Evolutionary conservation across 2,888 invertebrate genomes (phyloP).

Genomic region (Drosophila acutilabella): DNA sequence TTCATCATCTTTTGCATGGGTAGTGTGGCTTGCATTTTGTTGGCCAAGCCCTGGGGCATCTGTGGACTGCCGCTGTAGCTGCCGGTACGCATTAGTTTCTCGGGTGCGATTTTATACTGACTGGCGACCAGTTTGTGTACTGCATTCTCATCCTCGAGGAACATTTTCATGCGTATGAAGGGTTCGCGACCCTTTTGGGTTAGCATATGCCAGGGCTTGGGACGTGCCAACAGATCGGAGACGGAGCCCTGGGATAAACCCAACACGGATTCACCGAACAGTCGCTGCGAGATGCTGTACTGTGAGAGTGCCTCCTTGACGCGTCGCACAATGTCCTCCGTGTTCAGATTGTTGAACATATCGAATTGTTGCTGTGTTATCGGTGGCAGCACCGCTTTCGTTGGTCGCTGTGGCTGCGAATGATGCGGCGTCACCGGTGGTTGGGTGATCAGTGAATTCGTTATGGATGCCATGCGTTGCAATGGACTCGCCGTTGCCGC

Average conservation of each 20-base stretch:
- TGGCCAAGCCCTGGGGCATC: conserved; percentile 89
- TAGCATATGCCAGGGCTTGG: conserved; percentile 99
- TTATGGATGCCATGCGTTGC: conserved; percentile 99
- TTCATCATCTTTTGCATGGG: conserved; percentile 90
- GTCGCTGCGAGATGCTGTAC: conserved; percentile 98
- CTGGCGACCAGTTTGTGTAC: conserved; percentile 98
- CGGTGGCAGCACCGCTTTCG: conserved; percentile 98
- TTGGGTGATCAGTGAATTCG: conserved; percentile 97
- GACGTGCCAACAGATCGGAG: conserved; percentile 97
- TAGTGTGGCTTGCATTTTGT: conserved; percentile 90
- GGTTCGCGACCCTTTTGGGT: conserved; percentile 98
- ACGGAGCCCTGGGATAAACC: conserved; percentile 98
- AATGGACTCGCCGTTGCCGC: conserved; percentile 95
- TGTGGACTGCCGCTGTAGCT: conserved; percentile 94
- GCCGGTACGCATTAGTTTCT: conserved; percentile 98
- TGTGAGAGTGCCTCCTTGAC: conserved; percentile 97
- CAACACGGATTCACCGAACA: conserved; percentile 99
- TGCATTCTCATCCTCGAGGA: conserved; percentile 97
- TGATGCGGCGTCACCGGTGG: conserved; percentile 94
- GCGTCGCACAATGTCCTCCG: conserved; percentile 98
- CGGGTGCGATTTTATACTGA: conserved; percentile 99
- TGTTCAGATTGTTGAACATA: conserved; percentile 98
- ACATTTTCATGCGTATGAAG: conserved; percentile 99
- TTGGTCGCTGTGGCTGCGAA: conserved; percentile 92
- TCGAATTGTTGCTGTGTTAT: conserved; percentile 99